phyloP scores from a whole-genome alignment of 1,140 invertebrate genomes.

The Lasaia peninsularis region DNA sequence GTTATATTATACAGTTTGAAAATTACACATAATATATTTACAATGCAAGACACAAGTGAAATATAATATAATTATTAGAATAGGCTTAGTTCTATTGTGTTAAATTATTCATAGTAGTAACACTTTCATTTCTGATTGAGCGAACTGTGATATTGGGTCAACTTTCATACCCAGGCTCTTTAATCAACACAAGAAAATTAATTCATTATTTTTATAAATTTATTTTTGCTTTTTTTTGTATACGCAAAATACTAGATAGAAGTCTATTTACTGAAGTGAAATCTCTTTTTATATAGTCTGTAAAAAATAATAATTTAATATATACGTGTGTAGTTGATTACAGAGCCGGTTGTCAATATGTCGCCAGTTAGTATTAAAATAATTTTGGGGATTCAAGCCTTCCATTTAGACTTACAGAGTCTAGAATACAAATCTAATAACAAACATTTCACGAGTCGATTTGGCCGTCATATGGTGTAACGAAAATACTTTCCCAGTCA shows the following conservation, averaged over 20 bases:
- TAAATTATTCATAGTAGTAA: slow-evolving; percentile 4
- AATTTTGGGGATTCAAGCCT: neutral
- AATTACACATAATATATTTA: slow-evolving; percentile 37
- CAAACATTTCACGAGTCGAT: neutral
- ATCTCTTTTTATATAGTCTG: too few relatives aligned
- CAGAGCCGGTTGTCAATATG: neutral
- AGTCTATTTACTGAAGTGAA: too few relatives aligned
- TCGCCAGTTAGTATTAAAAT: neutral
- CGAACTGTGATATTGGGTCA: neutral
- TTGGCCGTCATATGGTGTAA: neutral
- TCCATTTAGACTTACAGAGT: neutral
- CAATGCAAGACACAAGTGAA: slow-evolving; percentile 10
- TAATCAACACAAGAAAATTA: neutral
- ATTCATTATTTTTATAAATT: too few relatives aligned
- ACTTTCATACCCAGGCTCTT: neutral
- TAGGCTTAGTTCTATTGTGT: neutral
- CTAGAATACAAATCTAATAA: slow-evolving; percentile 8
- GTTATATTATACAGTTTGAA: slow-evolving; percentile 46
- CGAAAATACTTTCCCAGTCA: neutral
- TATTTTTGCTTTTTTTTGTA: too few relatives aligned
- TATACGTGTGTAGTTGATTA: neutral
- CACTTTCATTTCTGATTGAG: neutral
- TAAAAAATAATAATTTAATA: too few relatives aligned
- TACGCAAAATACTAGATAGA: too few relatives aligned
- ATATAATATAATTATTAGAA: neutral